Percentiles rank a stretch among this genome's conserved stretches.
Conservation (phyloP, 2,797 vertebrate species). For the Momotus momota region DNA sequence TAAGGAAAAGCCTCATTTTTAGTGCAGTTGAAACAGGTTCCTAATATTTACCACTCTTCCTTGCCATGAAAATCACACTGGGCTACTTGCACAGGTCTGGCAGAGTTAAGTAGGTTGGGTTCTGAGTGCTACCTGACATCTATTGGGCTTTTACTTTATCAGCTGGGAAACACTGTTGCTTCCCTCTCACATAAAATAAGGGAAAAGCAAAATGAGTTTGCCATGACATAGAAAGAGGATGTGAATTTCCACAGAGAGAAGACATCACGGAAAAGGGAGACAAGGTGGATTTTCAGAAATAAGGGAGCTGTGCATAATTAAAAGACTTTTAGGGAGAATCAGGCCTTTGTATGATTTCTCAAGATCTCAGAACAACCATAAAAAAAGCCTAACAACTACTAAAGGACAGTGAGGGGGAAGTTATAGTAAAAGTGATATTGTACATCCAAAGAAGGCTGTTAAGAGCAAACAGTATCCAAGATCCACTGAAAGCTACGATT, state of each 20-base stretch:
- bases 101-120: background rate
- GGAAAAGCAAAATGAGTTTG: background rate
- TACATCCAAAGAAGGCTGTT: background rate
- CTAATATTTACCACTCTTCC: background rate
- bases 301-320: background rate
- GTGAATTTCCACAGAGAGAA: background rate
- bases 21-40: background rate
- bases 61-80: background rate
- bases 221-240: background rate
- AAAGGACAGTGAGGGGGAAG: background rate
- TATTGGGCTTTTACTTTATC: background rate
- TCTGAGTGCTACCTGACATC: background rate
- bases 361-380: background rate
- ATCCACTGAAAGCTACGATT: background rate
- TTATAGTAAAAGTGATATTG: background rate
- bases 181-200: background rate
- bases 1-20: background rate
- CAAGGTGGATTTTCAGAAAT: background rate
- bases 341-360: background rate
- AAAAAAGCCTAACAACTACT: background rate
- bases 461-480: background rate
- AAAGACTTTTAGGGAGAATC: background rate
- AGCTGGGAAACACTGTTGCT: background rate
- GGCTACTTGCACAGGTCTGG: background rate
- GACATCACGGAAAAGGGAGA: background rate